Conservation (phyloP, 2,797 vertebrate species). For the Liparis tanakae region DNA sequence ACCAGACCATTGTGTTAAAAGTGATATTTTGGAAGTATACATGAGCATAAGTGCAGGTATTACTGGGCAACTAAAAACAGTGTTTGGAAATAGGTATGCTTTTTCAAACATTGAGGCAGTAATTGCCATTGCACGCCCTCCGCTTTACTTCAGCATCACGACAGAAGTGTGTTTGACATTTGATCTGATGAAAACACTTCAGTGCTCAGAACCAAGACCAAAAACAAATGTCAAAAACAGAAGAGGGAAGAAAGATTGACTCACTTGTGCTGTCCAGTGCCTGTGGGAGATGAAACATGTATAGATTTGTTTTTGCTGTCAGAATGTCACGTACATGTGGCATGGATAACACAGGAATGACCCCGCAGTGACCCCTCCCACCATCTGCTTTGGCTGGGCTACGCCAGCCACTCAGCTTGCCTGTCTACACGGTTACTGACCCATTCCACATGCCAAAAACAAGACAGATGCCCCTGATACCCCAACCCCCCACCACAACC, state of each 20-base stretch:
- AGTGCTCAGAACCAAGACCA: background rate
- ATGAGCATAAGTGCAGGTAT: background rate
- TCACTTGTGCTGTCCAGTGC: slow-evolving; percentile 2
- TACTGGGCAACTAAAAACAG: background rate
- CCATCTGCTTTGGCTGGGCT: slow-evolving; percentile 73
- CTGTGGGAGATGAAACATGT: slow-evolving; percentile 47
- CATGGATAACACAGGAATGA: slow-evolving; percentile 67
- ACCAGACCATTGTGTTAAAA: background rate
- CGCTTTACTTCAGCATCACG: background rate
- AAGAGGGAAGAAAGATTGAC: background rate
- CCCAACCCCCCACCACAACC: slow-evolving; percentile 34
- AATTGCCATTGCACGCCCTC: background rate
- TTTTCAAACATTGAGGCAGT: background rate
- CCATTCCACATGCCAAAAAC: slow-evolving; percentile 76
- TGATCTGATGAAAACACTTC: background rate
- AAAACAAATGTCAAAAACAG: slow-evolving; percentile 4
- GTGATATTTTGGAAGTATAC: background rate
- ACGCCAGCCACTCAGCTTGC: slow-evolving; percentile 54
- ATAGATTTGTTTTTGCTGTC: slow-evolving; percentile 62
- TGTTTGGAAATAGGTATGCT: background rate
- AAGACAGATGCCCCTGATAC: slow-evolving; percentile 77
- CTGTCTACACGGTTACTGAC: slow-evolving; percentile 65
- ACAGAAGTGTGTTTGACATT: background rate
- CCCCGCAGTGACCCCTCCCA: slow-evolving; percentile 59
- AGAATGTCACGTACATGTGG: slow-evolving; percentile 69